Conservation (phyloP, 2,113 vertebrate species). For the Vulpes ferrilata region DNA sequence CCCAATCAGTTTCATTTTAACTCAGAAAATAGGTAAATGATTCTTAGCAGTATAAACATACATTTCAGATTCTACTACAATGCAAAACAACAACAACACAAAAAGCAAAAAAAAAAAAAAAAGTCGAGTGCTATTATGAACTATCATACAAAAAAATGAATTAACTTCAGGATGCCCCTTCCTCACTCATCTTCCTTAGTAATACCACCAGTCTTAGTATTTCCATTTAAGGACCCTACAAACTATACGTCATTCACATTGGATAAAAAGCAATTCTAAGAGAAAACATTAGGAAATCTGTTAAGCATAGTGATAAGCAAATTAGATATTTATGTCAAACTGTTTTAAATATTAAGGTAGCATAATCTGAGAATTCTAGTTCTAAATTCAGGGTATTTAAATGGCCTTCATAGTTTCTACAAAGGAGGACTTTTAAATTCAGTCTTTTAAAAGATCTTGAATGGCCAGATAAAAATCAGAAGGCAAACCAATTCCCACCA, state of each 20-base stretch:
- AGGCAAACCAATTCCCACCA: constrained; percentile 85
- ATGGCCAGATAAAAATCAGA: constrained; percentile 83
- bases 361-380: neutral
- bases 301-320: neutral
- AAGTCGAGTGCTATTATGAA: neutral
- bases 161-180: neutral
- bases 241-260: neutral
- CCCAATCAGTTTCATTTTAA: neutral
- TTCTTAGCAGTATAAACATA: neutral
- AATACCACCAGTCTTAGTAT: neutral
- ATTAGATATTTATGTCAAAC: neutral
- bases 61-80: neutral
- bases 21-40: constrained; percentile 18
- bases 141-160: neutral
- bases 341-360: neutral
- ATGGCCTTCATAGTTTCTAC: constrained; percentile 18
- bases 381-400: neutral
- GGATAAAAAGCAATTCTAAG: constrained; percentile 24
- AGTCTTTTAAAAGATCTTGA: constrained; percentile 72
- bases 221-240: neutral
- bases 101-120: neutral
- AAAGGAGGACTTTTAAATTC: constrained; percentile 65
- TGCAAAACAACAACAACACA: neutral
- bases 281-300: neutral
- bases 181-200: neutral